These are phyloP conservation scores for Hypercompe scribonia DNA, from an alignment of 2,888 invertebrate species.

Conservation along the genomic window DNA sequence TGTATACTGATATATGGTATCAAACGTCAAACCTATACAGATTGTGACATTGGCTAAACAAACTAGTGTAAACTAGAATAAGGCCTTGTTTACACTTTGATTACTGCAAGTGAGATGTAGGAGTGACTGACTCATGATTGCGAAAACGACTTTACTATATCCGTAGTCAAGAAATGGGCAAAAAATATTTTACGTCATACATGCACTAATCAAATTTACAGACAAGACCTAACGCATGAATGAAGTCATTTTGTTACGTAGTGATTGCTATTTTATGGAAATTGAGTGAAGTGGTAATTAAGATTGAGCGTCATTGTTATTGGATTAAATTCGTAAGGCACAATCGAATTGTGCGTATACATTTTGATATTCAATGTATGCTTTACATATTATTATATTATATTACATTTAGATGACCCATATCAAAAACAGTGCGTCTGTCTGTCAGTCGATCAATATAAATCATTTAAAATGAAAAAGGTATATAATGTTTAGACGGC, in stretches of 20 bases:
- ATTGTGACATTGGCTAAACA: not conserved
- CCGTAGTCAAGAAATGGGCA: not conserved
- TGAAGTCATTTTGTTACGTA: not conserved
- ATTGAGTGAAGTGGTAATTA: not conserved
- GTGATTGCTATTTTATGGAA: not conserved
- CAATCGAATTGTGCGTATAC: not conserved
- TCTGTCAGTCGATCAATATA: not conserved
- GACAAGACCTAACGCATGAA: not conserved
- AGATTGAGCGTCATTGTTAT: not conserved
- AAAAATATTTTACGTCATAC: not conserved
- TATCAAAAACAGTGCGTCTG: not conserved
- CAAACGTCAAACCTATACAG: not conserved
- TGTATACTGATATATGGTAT: not conserved
- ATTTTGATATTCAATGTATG: not conserved
- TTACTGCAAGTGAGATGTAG: not conserved
- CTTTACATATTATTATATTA: not conserved
- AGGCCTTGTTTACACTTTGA: constrained; percentile 5
- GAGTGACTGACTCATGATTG: not conserved
- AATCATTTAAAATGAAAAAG: not conserved
- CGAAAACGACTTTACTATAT: not conserved
- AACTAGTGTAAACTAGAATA: not conserved
- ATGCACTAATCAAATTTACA: not conserved
- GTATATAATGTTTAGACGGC: not conserved
- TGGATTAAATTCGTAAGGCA: not conserved
- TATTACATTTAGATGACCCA: not conserved